Evolutionary conservation across 2,113 vertebrate genomes (phyloP).

Genomic region (Limnothrissa miodon): DNA sequence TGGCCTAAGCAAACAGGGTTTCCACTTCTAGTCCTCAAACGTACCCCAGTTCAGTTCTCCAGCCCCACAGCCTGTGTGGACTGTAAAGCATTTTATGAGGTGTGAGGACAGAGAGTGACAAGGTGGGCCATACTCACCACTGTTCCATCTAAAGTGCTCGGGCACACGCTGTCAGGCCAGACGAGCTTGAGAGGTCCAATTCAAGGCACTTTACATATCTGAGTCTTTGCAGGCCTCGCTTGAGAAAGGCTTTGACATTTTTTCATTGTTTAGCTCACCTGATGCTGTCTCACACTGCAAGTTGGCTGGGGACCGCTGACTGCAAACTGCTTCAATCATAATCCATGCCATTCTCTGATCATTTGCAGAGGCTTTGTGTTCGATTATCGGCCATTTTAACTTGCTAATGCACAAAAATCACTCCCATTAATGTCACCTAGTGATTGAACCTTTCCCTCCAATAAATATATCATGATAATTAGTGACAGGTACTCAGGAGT

Average conservation of each 20-base stretch:
- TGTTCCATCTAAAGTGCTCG: not conserved
- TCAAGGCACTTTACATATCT: not conserved
- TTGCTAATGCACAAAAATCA: not conserved
- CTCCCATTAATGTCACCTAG: not conserved
- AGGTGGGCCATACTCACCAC: slow-evolving; percentile 24
- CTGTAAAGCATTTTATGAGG: slow-evolving; percentile 30
- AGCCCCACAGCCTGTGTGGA: slow-evolving; percentile 24
- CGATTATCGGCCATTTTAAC: not conserved
- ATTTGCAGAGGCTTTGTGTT: not conserved
- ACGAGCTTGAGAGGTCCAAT: slow-evolving; percentile 7
- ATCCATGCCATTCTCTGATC: not conserved
- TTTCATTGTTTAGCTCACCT: not conserved
- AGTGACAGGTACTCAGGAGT: not conserved
- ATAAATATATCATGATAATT: not conserved
- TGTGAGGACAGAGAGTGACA: slow-evolving; percentile 19
- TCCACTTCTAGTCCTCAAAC: slow-evolving; percentile 26
- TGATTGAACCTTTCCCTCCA: not conserved
- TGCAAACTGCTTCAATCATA: not conserved
- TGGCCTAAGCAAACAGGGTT: slow-evolving; percentile 16
- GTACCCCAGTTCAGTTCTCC: not conserved
- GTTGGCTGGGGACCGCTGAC: not conserved
- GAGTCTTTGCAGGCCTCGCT: not conserved
- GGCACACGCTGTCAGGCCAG: not conserved
- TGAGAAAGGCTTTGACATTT: not conserved
- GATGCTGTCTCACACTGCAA: not conserved